Evolutionary conservation across 2,113 vertebrate genomes (phyloP).

Genomic region (Scatophagus argus): DNA sequence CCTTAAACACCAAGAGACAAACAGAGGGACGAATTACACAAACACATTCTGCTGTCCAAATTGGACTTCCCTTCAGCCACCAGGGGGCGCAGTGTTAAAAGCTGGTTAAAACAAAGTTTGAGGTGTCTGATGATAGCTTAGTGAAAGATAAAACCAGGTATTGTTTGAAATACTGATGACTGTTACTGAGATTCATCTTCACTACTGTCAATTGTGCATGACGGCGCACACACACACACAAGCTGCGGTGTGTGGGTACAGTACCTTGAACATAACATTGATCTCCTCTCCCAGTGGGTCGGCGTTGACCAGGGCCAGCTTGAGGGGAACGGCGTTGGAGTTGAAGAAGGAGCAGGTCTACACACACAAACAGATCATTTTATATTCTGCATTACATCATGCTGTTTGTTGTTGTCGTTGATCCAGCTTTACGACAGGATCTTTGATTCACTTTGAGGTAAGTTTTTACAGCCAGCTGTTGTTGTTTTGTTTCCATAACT

Average conservation of each 20-base stretch:
- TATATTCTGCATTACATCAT: background rate
- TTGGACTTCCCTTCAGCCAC: slow-evolving; percentile 42
- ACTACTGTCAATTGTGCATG: too few relatives aligned
- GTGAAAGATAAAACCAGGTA: background rate
- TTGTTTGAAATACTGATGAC: background rate
- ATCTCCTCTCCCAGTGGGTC: slow-evolving; percentile 97
- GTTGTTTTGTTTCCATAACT: background rate
- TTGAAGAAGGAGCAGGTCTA: slow-evolving; percentile 99
- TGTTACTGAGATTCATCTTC: background rate
- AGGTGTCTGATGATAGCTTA: background rate
- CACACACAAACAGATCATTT: slow-evolving; percentile 34
- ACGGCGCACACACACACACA: background rate
- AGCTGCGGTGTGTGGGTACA: background rate
- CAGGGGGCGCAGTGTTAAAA: slow-evolving; percentile 59
- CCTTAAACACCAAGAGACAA: slow-evolving; percentile 77
- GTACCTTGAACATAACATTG: slow-evolving; percentile 99
- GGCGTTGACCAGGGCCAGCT: slow-evolving; percentile 92
- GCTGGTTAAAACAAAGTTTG: background rate
- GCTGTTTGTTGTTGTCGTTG: background rate
- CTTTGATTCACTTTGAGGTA: background rate
- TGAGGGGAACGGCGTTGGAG: slow-evolving; percentile 97
- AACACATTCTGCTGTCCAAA: background rate
- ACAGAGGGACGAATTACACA: background rate
- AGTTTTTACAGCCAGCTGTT: background rate
- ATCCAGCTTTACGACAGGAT: background rate